Evolutionary conservation across 2,113 vertebrate genomes (phyloP), one percentile per base, ranked within the genome.

Genomic region (Rhagologus leucostigma): DNA sequence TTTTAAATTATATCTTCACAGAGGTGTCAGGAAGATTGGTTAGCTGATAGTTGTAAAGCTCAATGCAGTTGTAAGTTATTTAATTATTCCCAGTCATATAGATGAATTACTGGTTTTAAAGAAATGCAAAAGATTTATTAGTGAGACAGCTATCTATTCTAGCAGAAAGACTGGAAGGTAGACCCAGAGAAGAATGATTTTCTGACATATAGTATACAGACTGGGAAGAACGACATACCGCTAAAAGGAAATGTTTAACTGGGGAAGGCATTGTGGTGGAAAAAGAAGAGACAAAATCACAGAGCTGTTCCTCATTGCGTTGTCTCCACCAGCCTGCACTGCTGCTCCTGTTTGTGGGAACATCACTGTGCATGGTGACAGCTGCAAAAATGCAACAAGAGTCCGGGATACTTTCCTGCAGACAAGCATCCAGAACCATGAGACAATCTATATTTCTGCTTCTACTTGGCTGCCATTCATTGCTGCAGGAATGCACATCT

Each of bases 301-400:
- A n/a, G 35, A 55, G 5, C 3, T 78, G 13, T 64, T 95, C 27
- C 12, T 33, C 33, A 35, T 9, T 68, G 11, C 15, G 24, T 30
- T 77, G 10, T 6, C 11, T 19, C 8, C 11, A 10, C 9, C 26
- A 29, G 19, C 13, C 35, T 64, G 15, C 2, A 16, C 21, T 56
- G 22, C 53, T 60, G 11, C 6, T 10, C 3, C 24, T 6, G 0
- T 7, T 73, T 60, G 9, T 82, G 24, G 30, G 23, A 84, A 39
- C 52, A 26, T 14, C 42, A 19, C 9, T 26, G 10, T 16, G 13
- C 10, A 11, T 19, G 22, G 5, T 22, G 35, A 41, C n/a, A 74
- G 7, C 6, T 59, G 14, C 23, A 73, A 60, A 88, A 88, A 68
- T 14, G 10, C 0, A 0, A 20, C 2, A 2, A 41, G 1, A 16